A percentile compares a stretch with the other conserved stretches of the same genome.
These are phyloP conservation scores for Heliothis peltigera DNA, from an alignment of 2,888 invertebrate genomes.

Conservation along the genomic window DNA sequence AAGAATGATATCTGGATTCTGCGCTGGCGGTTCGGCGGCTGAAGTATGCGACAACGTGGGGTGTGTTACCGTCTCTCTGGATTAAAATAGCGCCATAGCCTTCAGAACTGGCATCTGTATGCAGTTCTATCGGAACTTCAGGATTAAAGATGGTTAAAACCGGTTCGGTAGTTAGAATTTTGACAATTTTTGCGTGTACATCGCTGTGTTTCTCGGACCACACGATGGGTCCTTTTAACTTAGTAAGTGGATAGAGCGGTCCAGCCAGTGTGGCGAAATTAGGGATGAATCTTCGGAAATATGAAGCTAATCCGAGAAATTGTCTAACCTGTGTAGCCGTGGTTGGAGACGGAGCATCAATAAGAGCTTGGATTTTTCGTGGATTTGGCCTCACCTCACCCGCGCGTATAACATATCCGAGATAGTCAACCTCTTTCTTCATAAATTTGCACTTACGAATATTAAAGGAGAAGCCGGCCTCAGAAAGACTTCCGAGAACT, in stretches of 20 bases:
- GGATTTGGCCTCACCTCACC: slow-evolving; percentile 51
- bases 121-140: too few species aligned
- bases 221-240: slow-evolving; percentile 8
- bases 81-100: slow-evolving; percentile 28
- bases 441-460: slow-evolving; percentile 36
- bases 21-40: neutral
- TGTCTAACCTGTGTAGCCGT: slow-evolving; percentile 50
- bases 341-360: slow-evolving; percentile 29
- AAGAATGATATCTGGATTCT: slow-evolving; percentile 26
- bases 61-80: neutral
- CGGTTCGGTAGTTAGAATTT: slow-evolving; percentile 14
- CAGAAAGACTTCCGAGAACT: slow-evolving; percentile 28
- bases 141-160: slow-evolving; percentile 4
- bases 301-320: slow-evolving; percentile 50
- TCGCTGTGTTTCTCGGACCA: slow-evolving; percentile 44
- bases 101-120: slow-evolving; percentile 7
- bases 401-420: slow-evolving; percentile 36
- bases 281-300: slow-evolving; percentile 49
- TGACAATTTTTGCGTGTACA: slow-evolving; percentile 20
- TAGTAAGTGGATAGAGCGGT: slow-evolving; percentile 55
- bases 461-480: slow-evolving; percentile 50
- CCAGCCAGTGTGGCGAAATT: neutral
- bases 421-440: slow-evolving; percentile 31
- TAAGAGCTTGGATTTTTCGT: slow-evolving; percentile 48
- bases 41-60: slow-evolving; percentile 19